Percentiles rank a stretch among this genome's conserved stretches.
Conservation (phyloP, 1,140 invertebrate species). For the Drosophila grimshawi region DNA sequence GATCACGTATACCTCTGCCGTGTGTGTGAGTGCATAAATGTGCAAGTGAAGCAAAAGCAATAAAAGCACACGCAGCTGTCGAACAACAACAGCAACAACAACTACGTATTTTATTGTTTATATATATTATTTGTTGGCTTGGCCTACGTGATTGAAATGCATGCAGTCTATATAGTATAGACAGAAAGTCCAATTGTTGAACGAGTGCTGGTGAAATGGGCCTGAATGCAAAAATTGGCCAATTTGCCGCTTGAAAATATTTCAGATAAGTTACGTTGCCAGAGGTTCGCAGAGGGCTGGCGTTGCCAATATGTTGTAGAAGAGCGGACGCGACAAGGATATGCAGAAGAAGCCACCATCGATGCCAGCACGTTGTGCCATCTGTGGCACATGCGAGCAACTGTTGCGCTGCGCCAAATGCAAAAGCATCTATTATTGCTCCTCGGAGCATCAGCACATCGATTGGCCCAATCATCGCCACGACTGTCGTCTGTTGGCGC, state of each 20-base stretch:
- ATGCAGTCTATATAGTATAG: constrained; percentile 29
- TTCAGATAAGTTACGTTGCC: constrained; percentile 29
- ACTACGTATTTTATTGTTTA: constrained; percentile 53
- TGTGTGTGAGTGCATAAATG: constrained; percentile 2
- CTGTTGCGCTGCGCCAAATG: constrained; percentile 90
- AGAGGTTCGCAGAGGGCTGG: constrained; percentile 60
- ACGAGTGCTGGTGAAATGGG: constrained; percentile 53
- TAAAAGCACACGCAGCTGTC: constrained; percentile 26
- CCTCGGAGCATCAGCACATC: constrained; percentile 90
- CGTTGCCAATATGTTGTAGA: constrained; percentile 47
- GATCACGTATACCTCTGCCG: neutral
- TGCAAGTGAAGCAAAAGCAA: constrained; percentile 6
- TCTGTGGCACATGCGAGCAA: constrained; percentile 89
- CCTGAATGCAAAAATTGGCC: constrained; percentile 32
- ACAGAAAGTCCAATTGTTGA: constrained; percentile 35
- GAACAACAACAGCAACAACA: constrained; percentile 44
- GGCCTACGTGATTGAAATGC: constrained; percentile 81
- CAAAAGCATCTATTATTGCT: constrained; percentile 90
- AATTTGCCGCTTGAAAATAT: constrained; percentile 31
- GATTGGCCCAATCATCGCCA: constrained; percentile 91
- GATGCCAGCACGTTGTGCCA: constrained; percentile 85
- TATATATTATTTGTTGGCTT: constrained; percentile 60
- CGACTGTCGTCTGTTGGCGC: constrained; percentile 83
- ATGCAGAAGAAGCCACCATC: constrained; percentile 55
- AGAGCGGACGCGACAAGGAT: constrained; percentile 72